These are phyloP conservation scores for Amaurobius ferox DNA, from an alignment of 2,888 invertebrate genomes.

Conservation along the genomic window DNA sequence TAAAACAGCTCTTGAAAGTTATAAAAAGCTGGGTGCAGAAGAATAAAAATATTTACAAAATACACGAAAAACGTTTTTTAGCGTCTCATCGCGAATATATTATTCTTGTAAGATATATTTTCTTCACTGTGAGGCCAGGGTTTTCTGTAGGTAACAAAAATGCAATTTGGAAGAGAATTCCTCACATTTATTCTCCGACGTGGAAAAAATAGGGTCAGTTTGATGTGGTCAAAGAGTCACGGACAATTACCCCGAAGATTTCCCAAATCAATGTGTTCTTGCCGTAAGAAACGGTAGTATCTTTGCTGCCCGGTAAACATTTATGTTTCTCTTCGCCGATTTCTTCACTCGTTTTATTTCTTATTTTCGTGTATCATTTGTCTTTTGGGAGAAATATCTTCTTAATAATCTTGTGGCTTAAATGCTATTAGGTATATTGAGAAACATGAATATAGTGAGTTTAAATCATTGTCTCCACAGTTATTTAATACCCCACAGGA, in stretches of 20 bases:
- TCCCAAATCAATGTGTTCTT: conserved; percentile 4
- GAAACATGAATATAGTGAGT: no score
- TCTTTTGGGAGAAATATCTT: no score
- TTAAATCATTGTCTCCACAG: no score
- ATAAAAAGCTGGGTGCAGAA: conserved; percentile 19
- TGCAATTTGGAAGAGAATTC: conserved; percentile 42
- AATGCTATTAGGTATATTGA: no score
- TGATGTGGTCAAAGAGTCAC: conserved; percentile 65
- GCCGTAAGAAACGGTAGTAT: background rate
- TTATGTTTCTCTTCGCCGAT: background rate
- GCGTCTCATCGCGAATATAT: conserved; percentile 23
- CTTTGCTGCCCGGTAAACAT: background rate
- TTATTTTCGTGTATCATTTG: no score
- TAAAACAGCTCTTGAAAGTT: no score
- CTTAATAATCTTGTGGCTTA: no score
- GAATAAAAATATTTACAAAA: no score
- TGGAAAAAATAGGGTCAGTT: conserved; percentile 58
- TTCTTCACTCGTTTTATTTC: no score
- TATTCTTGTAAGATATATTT: conserved; percentile 36
- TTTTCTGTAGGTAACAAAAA: conserved; percentile 42
- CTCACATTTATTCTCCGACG: conserved; percentile 43
- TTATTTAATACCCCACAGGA: no score
- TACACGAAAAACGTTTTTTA: conserved; percentile 27
- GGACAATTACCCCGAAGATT: conserved; percentile 54
- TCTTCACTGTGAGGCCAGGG: conserved; percentile 29